Percentiles rank a stretch among this genome's conserved stretches.
These are phyloP conservation scores for Dryadula phaetusa DNA, from an alignment of 2,888 invertebrate genomes.

Conservation along the genomic window DNA sequence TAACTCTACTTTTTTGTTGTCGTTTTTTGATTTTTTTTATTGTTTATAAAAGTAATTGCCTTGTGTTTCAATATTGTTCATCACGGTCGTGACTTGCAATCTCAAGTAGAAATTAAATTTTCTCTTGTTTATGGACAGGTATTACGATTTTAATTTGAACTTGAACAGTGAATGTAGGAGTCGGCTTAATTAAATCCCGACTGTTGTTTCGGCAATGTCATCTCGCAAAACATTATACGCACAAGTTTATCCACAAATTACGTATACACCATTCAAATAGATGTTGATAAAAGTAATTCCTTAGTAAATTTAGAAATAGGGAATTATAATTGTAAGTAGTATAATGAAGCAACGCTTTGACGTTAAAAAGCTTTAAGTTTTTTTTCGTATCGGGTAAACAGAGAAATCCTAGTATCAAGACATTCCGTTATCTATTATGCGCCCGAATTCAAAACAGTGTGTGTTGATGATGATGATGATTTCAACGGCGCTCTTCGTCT, in stretches of 20 bases:
- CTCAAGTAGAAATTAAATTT: constrained; percentile 24
- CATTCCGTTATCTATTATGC: too few species aligned
- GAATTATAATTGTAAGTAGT: background rate
- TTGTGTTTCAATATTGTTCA: constrained; percentile 13
- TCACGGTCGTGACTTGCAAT: constrained; percentile 5
- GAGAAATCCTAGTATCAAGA: too few species aligned
- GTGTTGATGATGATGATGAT: too few species aligned
- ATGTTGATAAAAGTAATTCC: constrained; percentile 76
- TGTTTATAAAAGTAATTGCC: background rate
- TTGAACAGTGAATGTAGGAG: constrained; percentile 32
- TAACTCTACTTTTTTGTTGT: background rate
- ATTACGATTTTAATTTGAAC: constrained; percentile 35
- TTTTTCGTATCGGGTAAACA: too few species aligned
- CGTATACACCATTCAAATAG: constrained; percentile 79
- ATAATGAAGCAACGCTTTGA: background rate
- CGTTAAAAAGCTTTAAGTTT: background rate
- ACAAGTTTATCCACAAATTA: constrained; percentile 78
- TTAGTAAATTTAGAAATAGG: constrained; percentile 61
- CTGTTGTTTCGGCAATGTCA: constrained; percentile 65
- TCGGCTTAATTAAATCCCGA: constrained; percentile 69
- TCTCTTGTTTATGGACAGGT: constrained; percentile 12
- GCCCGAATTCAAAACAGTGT: too few species aligned
- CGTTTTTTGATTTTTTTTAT: constrained; percentile 3
- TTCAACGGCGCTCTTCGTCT: too few species aligned
- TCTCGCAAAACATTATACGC: constrained; percentile 71